Base-by-base conservation (phyloP, 2,888 invertebrate genomes). In the Sphinx pinastri region DNA sequence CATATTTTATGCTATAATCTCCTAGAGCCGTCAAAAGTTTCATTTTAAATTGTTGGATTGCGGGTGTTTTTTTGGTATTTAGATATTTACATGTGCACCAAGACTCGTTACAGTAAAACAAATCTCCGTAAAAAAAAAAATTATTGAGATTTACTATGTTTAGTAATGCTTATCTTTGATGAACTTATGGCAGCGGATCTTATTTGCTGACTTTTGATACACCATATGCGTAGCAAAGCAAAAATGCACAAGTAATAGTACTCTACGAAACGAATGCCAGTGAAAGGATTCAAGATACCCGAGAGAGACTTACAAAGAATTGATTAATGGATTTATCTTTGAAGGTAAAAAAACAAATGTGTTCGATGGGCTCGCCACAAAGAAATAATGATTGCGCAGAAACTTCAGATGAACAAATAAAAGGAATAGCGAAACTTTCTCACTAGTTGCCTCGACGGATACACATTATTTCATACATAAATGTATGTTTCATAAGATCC, bases 321-420 rank as follows among this genome's bases (percentile, higher is more conserved):
- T 63, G 63, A 63, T 63, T 63, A 63, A 63, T 63, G 63, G 63
- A 63, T 13, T 16, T 63, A 49, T 12, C 63, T 63, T 13, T 7
- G 13, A 19, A 49, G 16, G 19, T 49, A 63, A 49, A 63, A 25
- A 63, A 60, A 60, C 12, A 60, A 11, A 63, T 63, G 13, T 19
- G 49, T 49, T 63, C 63, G 49, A 63, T 49, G 49, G 63, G 19
- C 5, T 49, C 8, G 19, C 63, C 47, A 63, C 49, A 63, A 16
- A 63, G 63, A 49, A 49, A 47, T 63, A 63, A 63, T 63, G 49
- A 49, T 47, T 49, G 49, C 19, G 63, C 63, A 63, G 19, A 63
- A 63, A 47, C 49, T 47, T 60, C 14, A 63, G 47, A 19, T 16
- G 49, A 63, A 16, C 47, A 49, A 63, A 63, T 63, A 63, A 63